Conservation (phyloP, 2,113 vertebrate species). For the Ptychochromis oligacanthus region DNA sequence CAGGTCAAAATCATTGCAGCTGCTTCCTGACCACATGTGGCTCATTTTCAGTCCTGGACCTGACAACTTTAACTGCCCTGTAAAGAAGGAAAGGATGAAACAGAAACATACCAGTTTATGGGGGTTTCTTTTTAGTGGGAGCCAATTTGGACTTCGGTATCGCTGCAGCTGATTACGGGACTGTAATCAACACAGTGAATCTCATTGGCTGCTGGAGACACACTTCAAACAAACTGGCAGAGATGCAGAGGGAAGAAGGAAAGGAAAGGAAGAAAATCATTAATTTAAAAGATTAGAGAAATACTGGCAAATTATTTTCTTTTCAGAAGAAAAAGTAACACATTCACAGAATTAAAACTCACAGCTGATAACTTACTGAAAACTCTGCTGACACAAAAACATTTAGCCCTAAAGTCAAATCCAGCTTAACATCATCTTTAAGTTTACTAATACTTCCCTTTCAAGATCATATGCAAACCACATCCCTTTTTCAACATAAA, state of each 20-base stretch:
- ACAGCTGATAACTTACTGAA: neutral
- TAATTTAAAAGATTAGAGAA: neutral
- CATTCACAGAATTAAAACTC: neutral
- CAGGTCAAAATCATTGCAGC: neutral
- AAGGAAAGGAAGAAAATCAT: neutral
- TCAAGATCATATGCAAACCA: neutral
- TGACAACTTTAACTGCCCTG: conserved; percentile 13
- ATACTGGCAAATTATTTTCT: neutral
- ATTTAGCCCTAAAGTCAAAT: neutral
- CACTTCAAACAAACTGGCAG: conserved; percentile 43
- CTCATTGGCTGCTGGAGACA: conserved; percentile 30
- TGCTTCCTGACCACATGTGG: conserved; percentile 40
- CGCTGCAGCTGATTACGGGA: conserved; percentile 41
- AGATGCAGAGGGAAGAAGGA: neutral
- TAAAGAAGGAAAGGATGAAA: conserved; percentile 26
- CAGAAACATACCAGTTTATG: neutral
- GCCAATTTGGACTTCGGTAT: conserved; percentile 41
- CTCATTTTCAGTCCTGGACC: conserved; percentile 22
- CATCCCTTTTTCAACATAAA: neutral
- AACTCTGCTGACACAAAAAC: neutral
- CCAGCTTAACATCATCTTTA: neutral
- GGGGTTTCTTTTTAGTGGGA: conserved; percentile 45
- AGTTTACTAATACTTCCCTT: neutral
- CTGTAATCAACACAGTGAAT: conserved; percentile 39
- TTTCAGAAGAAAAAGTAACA: neutral